A percentile compares a stretch with the other conserved stretches of the same genome.
Conservation (phyloP, 1,140 invertebrate species). For the Hyles euphorbiae region DNA sequence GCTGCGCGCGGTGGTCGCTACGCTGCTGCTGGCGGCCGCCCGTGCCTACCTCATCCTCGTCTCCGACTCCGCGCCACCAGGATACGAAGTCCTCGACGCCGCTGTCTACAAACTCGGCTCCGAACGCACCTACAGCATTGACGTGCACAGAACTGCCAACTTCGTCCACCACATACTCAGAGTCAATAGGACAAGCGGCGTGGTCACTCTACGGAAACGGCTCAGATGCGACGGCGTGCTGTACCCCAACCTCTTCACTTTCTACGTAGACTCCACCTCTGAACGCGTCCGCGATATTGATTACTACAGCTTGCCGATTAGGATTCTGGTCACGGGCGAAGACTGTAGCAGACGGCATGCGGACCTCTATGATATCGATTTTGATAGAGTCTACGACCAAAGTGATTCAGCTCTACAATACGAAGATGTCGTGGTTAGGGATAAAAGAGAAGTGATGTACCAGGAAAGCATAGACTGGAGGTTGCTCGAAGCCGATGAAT, state of each 20-base stretch:
- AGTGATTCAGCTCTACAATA: constrained; percentile 60
- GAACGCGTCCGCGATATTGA: constrained; percentile 86
- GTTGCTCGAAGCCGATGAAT: constrained; percentile 63
- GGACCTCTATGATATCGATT: constrained; percentile 69
- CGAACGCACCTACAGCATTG: constrained; percentile 84
- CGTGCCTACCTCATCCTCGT: constrained; percentile 82
- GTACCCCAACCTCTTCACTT: constrained; percentile 89
- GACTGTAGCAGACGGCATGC: constrained; percentile 76
- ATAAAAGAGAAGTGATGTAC: constrained; percentile 60
- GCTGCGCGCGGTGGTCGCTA: constrained; percentile 40
- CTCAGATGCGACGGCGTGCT: constrained; percentile 88
- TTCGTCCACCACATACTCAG: constrained; percentile 86
- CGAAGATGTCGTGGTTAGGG: constrained; percentile 59
- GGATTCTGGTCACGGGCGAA: constrained; percentile 85
- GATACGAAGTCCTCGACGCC: constrained; percentile 85
- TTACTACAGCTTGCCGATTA: constrained; percentile 88
- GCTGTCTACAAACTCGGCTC: constrained; percentile 86
- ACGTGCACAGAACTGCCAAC: constrained; percentile 85
- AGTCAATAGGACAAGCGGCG: constrained; percentile 84
- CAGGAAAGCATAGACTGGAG: constrained; percentile 66
- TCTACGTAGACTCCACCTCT: constrained; percentile 90
- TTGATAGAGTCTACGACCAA: constrained; percentile 73
- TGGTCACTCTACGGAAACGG: constrained; percentile 82
- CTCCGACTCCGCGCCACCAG: constrained; percentile 80
- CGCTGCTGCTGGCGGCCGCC: constrained; percentile 39